Evolutionary conservation across 2,113 vertebrate genomes (phyloP).

Genomic region (Brachyhypopomus gauderio): DNA sequence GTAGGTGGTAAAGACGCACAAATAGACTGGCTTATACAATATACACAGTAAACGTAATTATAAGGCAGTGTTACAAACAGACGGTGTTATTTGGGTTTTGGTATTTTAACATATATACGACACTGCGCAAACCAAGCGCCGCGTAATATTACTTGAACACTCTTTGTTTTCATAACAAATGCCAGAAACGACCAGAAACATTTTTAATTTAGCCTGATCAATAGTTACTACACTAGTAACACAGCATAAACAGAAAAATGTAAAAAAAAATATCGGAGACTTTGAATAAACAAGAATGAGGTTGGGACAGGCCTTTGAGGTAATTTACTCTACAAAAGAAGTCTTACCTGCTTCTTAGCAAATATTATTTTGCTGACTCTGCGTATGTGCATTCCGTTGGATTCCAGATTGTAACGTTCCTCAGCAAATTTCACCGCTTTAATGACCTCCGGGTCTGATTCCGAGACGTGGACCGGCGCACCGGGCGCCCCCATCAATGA

Average conservation of each 20-base stretch:
- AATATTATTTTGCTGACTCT: slow-evolving; percentile 73
- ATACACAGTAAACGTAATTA: background rate
- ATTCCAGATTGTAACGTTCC: slow-evolving; percentile 78
- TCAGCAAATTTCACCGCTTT: slow-evolving; percentile 76
- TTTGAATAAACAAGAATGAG: background rate
- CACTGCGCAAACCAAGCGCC: slow-evolving; percentile 46
- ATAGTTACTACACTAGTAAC: too few relatives aligned
- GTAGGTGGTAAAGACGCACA: background rate
- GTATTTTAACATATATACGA: background rate
- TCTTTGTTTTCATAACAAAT: slow-evolving; percentile 19
- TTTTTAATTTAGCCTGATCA: too few relatives aligned
- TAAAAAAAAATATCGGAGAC: background rate
- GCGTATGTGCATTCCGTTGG: slow-evolving; percentile 78
- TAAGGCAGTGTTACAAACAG: background rate
- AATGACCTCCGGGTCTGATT: slow-evolving; percentile 69
- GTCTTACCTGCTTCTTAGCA: slow-evolving; percentile 75
- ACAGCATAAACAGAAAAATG: background rate
- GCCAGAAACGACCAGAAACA: background rate
- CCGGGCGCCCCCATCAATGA: slow-evolving; percentile 66
- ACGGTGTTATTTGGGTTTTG: background rate
- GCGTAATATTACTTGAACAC: slow-evolving; percentile 13
- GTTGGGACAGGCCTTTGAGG: background rate
- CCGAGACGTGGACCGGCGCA: slow-evolving; percentile 58
- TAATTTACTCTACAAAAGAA: background rate
- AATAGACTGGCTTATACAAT: background rate